A percentile compares a stretch with the other conserved stretches of the same genome.
These are phyloP conservation scores for Lasius fuliginosus DNA, from an alignment of 2,888 invertebrate genomes.

Conservation along the genomic window DNA sequence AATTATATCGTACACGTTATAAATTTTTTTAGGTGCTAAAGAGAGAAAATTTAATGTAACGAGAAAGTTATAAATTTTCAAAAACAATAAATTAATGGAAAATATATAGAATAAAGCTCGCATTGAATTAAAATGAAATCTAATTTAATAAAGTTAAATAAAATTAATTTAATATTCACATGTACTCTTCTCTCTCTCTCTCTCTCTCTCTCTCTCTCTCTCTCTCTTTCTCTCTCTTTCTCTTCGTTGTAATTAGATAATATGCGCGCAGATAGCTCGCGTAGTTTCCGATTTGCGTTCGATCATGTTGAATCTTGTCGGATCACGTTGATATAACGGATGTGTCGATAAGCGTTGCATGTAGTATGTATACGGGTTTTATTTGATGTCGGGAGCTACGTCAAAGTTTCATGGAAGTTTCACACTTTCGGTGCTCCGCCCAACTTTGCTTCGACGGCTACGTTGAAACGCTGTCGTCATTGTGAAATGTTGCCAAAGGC, in stretches of 20 bases:
- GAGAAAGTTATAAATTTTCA: neutral
- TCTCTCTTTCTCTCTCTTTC: too few species aligned
- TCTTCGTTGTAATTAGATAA: constrained; percentile 2
- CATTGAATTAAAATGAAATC: neutral
- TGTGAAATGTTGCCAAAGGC: constrained; percentile 61
- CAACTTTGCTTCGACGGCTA: constrained; percentile 59
- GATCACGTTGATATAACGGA: constrained; percentile 62
- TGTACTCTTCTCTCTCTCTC: neutral
- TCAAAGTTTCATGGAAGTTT: constrained; percentile 64
- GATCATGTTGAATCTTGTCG: constrained; percentile 38
- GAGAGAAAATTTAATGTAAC: neutral
- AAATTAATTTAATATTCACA: neutral
- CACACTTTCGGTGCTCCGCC: constrained; percentile 58
- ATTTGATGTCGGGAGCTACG: constrained; percentile 60
- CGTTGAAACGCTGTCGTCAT: constrained; percentile 62
- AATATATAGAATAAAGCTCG: neutral
- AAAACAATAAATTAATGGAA: neutral
- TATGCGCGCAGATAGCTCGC: neutral
- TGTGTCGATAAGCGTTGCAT: constrained; percentile 61
- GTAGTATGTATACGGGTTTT: constrained; percentile 55
- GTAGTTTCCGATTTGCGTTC: constrained; percentile 39
- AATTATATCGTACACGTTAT: neutral
- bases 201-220: neutral
- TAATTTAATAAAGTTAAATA: too few species aligned
- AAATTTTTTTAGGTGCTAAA: neutral